Evolutionary conservation across 1,140 invertebrate species (phyloP).

Genomic region (Amyelois transitella): DNA sequence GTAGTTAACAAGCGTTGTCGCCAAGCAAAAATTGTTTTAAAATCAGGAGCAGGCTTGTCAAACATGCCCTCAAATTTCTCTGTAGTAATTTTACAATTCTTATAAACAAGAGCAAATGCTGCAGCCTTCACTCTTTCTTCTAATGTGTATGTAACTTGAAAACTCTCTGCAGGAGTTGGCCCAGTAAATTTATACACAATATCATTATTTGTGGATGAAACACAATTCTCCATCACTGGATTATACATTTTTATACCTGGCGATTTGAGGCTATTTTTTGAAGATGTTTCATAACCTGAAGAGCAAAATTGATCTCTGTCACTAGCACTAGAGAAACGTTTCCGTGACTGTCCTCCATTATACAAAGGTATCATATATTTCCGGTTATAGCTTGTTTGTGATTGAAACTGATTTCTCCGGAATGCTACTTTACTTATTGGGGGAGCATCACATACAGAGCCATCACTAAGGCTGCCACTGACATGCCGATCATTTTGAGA

Average conservation of each 20-base stretch:
- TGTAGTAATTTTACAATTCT: constrained; percentile 63
- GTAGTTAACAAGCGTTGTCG: constrained; percentile 57
- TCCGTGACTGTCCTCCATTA: constrained; percentile 35
- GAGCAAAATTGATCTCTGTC: constrained; percentile 52
- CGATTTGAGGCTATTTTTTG: constrained; percentile 29
- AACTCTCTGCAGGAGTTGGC: constrained; percentile 42
- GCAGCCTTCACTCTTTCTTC: constrained; percentile 63
- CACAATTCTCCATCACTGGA: constrained; percentile 69
- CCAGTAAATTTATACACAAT: constrained; percentile 59
- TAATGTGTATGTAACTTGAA: constrained; percentile 62
- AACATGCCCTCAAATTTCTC: constrained; percentile 60
- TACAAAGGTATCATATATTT: constrained; percentile 29
- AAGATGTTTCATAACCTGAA: constrained; percentile 53
- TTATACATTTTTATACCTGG: constrained; percentile 34
- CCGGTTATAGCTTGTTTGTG: constrained; percentile 34
- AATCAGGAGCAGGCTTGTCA: constrained; percentile 71
- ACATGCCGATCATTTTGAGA: constrained; percentile 29
- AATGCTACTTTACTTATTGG: constrained; percentile 37
- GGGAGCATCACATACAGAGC: constrained; percentile 54
- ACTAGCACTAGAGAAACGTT: constrained; percentile 41
- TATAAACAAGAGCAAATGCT: constrained; percentile 65
- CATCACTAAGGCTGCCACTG: constrained; percentile 58
- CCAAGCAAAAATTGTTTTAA: constrained; percentile 69
- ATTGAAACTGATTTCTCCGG: constrained; percentile 40
- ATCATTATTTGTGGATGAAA: constrained; percentile 65